Evolutionary conservation across 1,140 invertebrate species (phyloP).

Genomic region (Solenopsis fugax): DNA sequence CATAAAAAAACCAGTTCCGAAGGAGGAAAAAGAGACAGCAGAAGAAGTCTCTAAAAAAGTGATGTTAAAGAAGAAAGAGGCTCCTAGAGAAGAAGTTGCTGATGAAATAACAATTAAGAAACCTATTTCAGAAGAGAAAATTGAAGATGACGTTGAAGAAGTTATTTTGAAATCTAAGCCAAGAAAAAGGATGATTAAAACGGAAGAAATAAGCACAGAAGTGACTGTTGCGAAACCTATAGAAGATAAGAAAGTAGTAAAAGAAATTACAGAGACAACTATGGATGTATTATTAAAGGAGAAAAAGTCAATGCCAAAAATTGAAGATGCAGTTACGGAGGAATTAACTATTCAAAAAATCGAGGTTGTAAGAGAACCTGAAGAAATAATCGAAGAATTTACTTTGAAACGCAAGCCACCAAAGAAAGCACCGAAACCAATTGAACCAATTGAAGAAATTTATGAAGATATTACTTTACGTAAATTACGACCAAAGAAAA

Average conservation of each 20-base stretch:
- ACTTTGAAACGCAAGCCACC: constrained; percentile 87
- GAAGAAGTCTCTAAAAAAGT: constrained; percentile 79
- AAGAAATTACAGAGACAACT: constrained; percentile 55
- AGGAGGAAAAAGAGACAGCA: constrained; percentile 75
- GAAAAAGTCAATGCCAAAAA: constrained; percentile 67
- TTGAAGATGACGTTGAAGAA: constrained; percentile 71
- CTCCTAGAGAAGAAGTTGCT: constrained; percentile 75
- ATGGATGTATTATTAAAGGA: constrained; percentile 67
- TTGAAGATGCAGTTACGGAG: constrained; percentile 82
- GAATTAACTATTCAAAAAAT: constrained; percentile 80
- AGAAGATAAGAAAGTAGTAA: constrained; percentile 58
- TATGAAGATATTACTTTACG: constrained; percentile 91
- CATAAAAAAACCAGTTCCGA: constrained; percentile 73
- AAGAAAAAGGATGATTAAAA: constrained; percentile 72
- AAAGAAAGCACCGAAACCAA: constrained; percentile 85
- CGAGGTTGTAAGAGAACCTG: constrained; percentile 75
- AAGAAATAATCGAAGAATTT: constrained; percentile 81
- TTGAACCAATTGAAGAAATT: constrained; percentile 90
- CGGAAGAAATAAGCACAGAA: constrained; percentile 85
- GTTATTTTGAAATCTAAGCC: constrained; percentile 78
- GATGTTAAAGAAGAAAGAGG: constrained; percentile 78
- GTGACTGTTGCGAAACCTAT: constrained; percentile 78
- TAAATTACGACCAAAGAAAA: constrained; percentile 89
- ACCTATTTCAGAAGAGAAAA: constrained; percentile 54
- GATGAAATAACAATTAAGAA: constrained; percentile 72